A percentile compares a stretch with the other conserved stretches of the same genome.
These are phyloP conservation scores for Campoletis raptor DNA, from an alignment of 2,888 invertebrate genomes.

Conservation along the genomic window DNA sequence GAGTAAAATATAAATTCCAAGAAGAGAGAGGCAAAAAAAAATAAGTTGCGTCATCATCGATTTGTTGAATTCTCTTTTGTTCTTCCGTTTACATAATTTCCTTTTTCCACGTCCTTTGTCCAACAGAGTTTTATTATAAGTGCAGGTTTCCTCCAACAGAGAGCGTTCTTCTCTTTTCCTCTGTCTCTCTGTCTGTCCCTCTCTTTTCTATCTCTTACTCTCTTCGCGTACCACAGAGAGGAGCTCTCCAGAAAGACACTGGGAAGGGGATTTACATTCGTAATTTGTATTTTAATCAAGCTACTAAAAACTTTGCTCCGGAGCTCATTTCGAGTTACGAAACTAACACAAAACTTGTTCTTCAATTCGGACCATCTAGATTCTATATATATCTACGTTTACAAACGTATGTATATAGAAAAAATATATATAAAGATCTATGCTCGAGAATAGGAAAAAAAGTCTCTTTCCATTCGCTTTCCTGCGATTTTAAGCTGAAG, in stretches of 20 bases:
- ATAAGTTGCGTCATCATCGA: constrained; percentile 64
- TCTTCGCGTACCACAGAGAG: constrained; percentile 7
- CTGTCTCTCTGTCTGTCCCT: not conserved
- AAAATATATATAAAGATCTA: constrained; percentile 13
- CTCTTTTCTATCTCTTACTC: not conserved
- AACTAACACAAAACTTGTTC: constrained; percentile 67
- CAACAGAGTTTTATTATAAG: constrained; percentile 41
- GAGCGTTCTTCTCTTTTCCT: not conserved
- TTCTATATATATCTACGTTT: constrained; percentile 22
- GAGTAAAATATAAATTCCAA: constrained; percentile 40
- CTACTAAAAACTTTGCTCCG: constrained; percentile 69
- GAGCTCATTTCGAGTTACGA: constrained; percentile 69
- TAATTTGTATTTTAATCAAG: constrained; percentile 74
- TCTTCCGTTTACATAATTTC: constrained; percentile 68
- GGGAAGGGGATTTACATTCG: constrained; percentile 69
- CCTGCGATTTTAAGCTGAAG: constrained; percentile 32
- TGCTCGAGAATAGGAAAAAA: not conserved
- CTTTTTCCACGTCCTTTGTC: constrained; percentile 58
- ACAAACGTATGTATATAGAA: constrained; percentile 5
- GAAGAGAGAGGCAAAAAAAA: not conserved
- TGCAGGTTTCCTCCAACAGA: not conserved
- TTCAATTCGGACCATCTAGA: constrained; percentile 61
- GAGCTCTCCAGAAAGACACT: constrained; percentile 38
- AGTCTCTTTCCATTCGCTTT: constrained; percentile 36
- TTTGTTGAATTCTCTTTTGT: constrained; percentile 66